Percentiles rank a stretch among this genome's conserved stretches.
These are phyloP conservation scores for Lepus townsendii DNA, from an alignment of 2,797 vertebrate genomes.

Conservation along the genomic window DNA sequence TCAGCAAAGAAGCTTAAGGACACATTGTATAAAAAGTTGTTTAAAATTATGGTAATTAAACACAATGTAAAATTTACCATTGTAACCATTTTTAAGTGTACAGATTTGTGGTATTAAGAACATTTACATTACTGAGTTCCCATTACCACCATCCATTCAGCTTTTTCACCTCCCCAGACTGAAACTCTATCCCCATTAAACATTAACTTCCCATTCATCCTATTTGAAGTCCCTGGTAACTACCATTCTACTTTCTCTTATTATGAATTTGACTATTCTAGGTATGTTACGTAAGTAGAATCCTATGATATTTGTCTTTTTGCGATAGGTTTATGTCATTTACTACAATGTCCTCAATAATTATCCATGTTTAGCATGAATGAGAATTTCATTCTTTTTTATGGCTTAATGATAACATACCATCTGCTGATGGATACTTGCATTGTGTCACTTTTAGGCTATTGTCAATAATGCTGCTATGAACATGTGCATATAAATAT, in stretches of 20 bases:
- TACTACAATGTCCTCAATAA: background rate
- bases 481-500: background rate
- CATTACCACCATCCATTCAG: background rate
- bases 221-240: background rate
- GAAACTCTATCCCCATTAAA: background rate
- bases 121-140: background rate
- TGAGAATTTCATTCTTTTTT: background rate
- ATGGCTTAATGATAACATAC: background rate
- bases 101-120: background rate
- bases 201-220: background rate
- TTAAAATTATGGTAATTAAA: slow-evolving; percentile 17
- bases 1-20: background rate
- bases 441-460: background rate
- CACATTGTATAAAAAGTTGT: background rate
- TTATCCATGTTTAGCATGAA: background rate
- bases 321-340: background rate
- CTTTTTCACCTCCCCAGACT: background rate
- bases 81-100: background rate
- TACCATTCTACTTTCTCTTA: background rate
- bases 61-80: background rate
- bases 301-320: background rate
- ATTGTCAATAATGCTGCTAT: slow-evolving; percentile 7
- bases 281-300: background rate
- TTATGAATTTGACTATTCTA: background rate
- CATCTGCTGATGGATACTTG: background rate